Conservation (phyloP, 2,797 vertebrate genomes). For the Pelodytes ibericus region DNA sequence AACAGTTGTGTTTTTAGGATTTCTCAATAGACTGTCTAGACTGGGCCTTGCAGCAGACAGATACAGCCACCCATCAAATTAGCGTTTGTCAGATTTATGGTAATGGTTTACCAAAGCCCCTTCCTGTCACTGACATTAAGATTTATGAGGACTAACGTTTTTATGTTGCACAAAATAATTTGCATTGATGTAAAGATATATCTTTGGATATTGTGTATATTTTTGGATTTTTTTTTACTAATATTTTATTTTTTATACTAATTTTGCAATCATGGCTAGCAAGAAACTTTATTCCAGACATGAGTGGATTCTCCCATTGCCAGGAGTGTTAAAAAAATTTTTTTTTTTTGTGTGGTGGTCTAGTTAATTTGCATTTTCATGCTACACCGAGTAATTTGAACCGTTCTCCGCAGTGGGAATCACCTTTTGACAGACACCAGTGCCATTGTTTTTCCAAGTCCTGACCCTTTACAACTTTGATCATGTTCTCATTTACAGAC, state of each 20-base stretch:
- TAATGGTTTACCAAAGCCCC: conserved; percentile 95
- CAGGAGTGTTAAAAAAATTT: not conserved
- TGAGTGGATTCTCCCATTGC: not conserved
- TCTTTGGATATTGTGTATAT: not conserved
- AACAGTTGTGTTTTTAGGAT: conserved; percentile 93
- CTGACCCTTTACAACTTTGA: conserved; percentile 86
- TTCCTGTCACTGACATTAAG: conserved; percentile 98
- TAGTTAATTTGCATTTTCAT: conserved; percentile 83
- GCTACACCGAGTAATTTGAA: conserved; percentile 88
- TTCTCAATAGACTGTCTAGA: conserved; percentile 99
- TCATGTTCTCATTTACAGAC: conserved; percentile 65
- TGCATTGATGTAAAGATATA: not conserved
- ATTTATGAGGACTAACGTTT: conserved; percentile 79
- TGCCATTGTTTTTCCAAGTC: conserved; percentile 96
- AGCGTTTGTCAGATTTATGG: conserved; percentile 99
- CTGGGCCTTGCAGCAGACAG: conserved; percentile 98
- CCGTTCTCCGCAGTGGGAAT: conserved; percentile 83
- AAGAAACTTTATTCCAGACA: not conserved
- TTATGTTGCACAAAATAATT: not conserved
- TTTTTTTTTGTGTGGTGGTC: conserved; percentile 50
- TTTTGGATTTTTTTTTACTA: not conserved
- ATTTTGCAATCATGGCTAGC: not conserved
- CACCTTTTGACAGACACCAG: conserved; percentile 92
- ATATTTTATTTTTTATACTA: conserved; percentile 1
- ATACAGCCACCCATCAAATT: conserved; percentile 99